These are phyloP conservation scores for Thyatira batis DNA, from an alignment of 2,888 invertebrate genomes.

Conservation along the genomic window DNA sequence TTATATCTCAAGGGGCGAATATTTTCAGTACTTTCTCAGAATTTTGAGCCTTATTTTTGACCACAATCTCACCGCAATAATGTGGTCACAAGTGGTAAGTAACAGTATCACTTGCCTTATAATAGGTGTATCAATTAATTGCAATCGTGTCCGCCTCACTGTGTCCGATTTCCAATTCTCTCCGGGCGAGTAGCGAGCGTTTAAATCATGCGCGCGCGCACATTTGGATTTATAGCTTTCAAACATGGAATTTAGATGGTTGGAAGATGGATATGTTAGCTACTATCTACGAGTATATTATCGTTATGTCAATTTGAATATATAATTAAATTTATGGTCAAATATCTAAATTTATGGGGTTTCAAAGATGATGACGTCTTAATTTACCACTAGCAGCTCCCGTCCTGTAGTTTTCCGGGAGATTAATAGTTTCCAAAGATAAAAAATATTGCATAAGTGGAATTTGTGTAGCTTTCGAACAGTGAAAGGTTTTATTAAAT, in stretches of 20 bases:
- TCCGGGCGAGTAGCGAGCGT: constrained; percentile 14
- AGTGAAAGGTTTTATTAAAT: too few species aligned
- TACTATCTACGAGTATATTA: too few species aligned
- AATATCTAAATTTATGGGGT: too few species aligned
- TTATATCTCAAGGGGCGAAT: too few species aligned
- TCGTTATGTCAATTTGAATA: neutral
- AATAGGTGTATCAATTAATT: constrained; percentile 31
- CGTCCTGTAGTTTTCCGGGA: too few species aligned
- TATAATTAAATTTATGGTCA: neutral
- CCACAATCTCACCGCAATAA: neutral
- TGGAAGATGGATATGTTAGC: neutral
- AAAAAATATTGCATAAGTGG: too few species aligned
- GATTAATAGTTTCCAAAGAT: too few species aligned
- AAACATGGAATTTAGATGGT: constrained; percentile 15
- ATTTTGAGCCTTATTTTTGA: too few species aligned
- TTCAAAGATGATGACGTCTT: too few species aligned
- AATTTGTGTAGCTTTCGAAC: too few species aligned
- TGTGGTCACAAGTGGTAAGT: neutral
- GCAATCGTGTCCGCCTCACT: constrained; percentile 8
- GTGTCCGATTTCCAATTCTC: constrained; percentile 36
- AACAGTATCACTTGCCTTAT: neutral
- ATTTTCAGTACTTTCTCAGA: too few species aligned
- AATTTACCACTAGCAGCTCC: too few species aligned
- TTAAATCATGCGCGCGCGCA: constrained; percentile 27
- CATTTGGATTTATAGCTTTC: constrained; percentile 23